phyloP scores from a whole-genome alignment of 2,797 vertebrate genomes.

The Miichthys miiuy region DNA sequence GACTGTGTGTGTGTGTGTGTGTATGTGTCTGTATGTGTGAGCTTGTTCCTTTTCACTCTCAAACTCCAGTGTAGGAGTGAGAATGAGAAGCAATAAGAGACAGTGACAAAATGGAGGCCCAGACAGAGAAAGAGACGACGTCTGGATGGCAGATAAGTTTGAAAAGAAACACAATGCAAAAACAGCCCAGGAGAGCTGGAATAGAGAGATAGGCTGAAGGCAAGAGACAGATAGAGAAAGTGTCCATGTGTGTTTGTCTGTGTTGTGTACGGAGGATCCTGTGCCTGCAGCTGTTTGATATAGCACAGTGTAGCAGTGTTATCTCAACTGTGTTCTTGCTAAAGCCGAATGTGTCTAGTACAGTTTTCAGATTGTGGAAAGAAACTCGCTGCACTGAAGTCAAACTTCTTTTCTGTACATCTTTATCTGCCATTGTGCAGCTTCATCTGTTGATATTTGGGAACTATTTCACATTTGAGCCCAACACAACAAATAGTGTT shows the following conservation, averaged over 20 bases:
- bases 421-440: not conserved
- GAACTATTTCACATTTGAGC: not conserved
- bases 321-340: constrained; percentile 2
- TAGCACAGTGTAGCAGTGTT: constrained; percentile 13
- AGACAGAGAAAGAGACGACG: constrained; percentile 32
- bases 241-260: constrained; percentile 17
- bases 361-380: constrained; percentile 19
- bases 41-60: constrained; percentile 21
- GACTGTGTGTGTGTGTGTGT: not conserved
- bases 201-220: constrained; percentile 37
- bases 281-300: constrained; percentile 61
- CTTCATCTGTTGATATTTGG: not conserved
- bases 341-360: constrained; percentile 23
- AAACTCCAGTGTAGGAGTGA: constrained; percentile 1
- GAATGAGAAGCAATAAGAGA: constrained; percentile 27
- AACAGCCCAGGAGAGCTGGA: constrained; percentile 43
- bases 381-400: constrained; percentile 1
- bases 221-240: constrained; percentile 24
- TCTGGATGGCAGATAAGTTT: constrained; percentile 56
- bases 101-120: constrained; percentile 37
- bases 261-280: constrained; percentile 14
- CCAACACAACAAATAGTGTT: not conserved
- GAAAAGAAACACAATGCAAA: constrained; percentile 50
- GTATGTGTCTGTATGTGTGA: not conserved
- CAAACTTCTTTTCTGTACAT: not conserved